A percentile compares a stretch with the other conserved stretches of the same genome.
Conservation (phyloP, 2,888 invertebrate species). For the Conomelus anceps region DNA sequence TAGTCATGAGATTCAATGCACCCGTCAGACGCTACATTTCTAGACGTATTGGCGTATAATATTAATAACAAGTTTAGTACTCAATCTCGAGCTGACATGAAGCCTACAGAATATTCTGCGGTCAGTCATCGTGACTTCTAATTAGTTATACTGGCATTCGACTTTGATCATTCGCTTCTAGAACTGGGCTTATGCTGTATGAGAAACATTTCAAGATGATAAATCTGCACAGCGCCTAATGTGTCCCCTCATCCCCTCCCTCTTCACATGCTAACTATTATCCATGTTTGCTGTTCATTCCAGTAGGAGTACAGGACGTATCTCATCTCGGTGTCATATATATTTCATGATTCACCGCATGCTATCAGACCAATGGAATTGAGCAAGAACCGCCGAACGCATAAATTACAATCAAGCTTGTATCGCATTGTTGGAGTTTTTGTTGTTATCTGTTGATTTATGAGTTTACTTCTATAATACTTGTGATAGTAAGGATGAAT, state of each 20-base stretch:
- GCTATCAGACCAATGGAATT: not conserved
- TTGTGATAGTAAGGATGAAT: too few species aligned
- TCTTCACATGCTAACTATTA: not conserved
- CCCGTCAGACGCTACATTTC: not conserved
- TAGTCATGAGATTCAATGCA: not conserved
- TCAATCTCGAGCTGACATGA: not conserved
- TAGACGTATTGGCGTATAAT: too few species aligned
- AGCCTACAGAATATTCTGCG: not conserved
- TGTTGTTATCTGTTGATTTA: not conserved
- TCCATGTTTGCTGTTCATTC: not conserved
- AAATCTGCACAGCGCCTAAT: not conserved
- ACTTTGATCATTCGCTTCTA: not conserved
- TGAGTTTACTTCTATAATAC: not conserved
- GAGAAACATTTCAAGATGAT: not conserved
- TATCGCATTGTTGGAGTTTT: not conserved
- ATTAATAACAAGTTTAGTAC: not conserved
- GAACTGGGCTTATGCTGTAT: not conserved
- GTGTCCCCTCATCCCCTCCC: not conserved
- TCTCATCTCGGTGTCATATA: not conserved
- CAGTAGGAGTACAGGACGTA: not conserved
- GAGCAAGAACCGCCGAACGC: not conserved
- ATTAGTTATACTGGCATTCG: not conserved
- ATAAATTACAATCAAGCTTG: not conserved
- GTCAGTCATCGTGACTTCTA: not conserved
- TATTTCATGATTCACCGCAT: not conserved